These are phyloP conservation scores for Aplysina aerophoba DNA, from an alignment of 37 sponge, comb jelly and placozoan species.

Conservation along the genomic window DNA sequence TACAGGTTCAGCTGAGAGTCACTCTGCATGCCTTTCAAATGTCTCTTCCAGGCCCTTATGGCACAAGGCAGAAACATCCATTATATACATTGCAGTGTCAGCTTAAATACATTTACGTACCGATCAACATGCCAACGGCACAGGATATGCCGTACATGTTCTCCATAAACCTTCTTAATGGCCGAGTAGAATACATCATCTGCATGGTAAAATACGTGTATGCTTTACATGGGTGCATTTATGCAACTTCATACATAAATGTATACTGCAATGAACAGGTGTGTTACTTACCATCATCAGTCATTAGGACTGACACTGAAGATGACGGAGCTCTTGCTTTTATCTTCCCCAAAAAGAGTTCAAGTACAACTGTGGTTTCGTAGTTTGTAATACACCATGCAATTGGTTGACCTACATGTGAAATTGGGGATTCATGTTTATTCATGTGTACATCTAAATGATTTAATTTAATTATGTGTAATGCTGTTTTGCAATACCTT, in stretches of 20 bases:
- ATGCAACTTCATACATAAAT: neutral
- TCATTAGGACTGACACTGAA: slow-evolving; percentile 25
- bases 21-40: too few species aligned
- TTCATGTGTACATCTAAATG: too few species aligned
- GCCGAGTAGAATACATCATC: slow-evolving; percentile 45
- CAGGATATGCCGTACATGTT: slow-evolving; percentile 24
- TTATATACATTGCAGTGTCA: too few species aligned
- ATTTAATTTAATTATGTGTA: too few species aligned
- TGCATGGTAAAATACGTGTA: neutral
- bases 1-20: neutral
- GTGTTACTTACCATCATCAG: slow-evolving; percentile 51
- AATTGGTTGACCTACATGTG: slow-evolving; percentile 39
- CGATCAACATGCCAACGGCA: slow-evolving; percentile 46
- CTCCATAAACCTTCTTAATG: slow-evolving; percentile 22
- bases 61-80: too few species aligned
- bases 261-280: neutral
- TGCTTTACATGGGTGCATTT: too few species aligned
- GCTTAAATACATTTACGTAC: neutral
- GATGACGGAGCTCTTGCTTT: slow-evolving; percentile 23
- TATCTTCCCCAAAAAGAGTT: neutral
- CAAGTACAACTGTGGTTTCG: neutral
- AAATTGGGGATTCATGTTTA: too few species aligned
- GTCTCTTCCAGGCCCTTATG: too few species aligned
- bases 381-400: slow-evolving; percentile 45
- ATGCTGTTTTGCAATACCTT: too few species aligned